These are phyloP conservation scores for Allobates femoralis DNA, from an alignment of 2,797 vertebrate species.

Conservation along the genomic window DNA sequence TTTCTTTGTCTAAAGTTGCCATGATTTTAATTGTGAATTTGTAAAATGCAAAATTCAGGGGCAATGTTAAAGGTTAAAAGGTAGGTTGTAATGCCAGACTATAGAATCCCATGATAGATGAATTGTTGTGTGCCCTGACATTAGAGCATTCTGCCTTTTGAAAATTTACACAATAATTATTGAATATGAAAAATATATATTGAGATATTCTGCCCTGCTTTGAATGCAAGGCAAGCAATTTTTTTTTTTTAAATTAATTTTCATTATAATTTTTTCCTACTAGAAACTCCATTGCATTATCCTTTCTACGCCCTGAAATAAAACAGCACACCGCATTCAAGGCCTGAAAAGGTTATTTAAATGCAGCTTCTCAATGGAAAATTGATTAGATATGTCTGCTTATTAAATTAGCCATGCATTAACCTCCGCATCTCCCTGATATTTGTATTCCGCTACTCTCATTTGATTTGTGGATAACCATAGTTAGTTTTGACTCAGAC, in stretches of 20 bases:
- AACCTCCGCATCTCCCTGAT: background rate
- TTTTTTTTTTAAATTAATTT: background rate
- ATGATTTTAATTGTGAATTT: background rate
- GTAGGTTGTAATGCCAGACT: background rate
- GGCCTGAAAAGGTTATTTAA: constrained; percentile 41
- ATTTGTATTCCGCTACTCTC: constrained; percentile 40
- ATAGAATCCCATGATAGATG: background rate
- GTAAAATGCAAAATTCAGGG: background rate
- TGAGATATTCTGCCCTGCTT: background rate
- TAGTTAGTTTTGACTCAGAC: constrained; percentile 8
- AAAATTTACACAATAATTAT: background rate
- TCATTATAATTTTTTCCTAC: background rate
- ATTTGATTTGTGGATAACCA: constrained; percentile 45
- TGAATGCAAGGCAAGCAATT: background rate
- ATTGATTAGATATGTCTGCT: constrained; percentile 38
- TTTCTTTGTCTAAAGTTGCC: background rate
- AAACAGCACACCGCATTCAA: constrained; percentile 34
- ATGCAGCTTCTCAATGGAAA: constrained; percentile 14
- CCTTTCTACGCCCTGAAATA: constrained; percentile 5
- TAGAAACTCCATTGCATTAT: constrained; percentile 37
- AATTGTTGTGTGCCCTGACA: background rate
- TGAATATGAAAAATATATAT: background rate
- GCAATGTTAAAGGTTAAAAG: background rate
- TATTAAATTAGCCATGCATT: constrained; percentile 55
- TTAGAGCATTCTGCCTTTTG: background rate